Evolutionary conservation across 2,113 vertebrate genomes (phyloP), one percentile per base, ranked within the genome.

Genomic region (Xenopus borealis): DNA sequence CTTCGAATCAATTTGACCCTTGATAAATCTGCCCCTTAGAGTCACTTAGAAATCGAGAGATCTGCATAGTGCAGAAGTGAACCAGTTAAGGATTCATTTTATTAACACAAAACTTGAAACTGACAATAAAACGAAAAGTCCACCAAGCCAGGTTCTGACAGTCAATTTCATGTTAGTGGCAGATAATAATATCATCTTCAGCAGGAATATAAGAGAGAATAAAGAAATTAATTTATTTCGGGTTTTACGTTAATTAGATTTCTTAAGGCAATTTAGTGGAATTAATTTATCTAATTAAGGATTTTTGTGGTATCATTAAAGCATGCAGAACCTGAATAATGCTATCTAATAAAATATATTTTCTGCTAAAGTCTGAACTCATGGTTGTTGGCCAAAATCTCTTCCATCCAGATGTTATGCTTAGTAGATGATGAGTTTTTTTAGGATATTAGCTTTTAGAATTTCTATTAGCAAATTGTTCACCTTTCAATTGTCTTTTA

Each of bases 211-310:
- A 50, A 16, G 47, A 50, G 47, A 68, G 62, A 44, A 62, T 16
- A n/a, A 20, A 47, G 13, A 10, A 17, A 64, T 20, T 70, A 19
- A 63, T 27, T 52, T 70, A 47, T 64, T 52, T 20, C 27, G 33
- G n/a, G 47, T 19, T 64, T 62, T 55, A 62, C 40, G 62, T 69
- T 33, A 44, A 27, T 16, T 7, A 62, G 63, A 64, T 70, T 69
- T 70, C 74, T 70, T 44, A 33, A 61, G 74, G 74, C 59, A 70
- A 76, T 70, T 76, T 69, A 45, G 18, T 23, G 18, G 59, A 76
- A 68, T 76, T 69, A 69, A 70, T 76, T 44, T 55, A 45, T 76
- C 66, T 76, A 76, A 76, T 76, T 69, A 76, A 53, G 33, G 14
- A 63, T 64, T 76, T 76, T 46, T 50, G 14, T 69, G 62, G 46